Base-by-base conservation (phyloP, 2,888 invertebrate species). In the Congeria kusceri region DNA sequence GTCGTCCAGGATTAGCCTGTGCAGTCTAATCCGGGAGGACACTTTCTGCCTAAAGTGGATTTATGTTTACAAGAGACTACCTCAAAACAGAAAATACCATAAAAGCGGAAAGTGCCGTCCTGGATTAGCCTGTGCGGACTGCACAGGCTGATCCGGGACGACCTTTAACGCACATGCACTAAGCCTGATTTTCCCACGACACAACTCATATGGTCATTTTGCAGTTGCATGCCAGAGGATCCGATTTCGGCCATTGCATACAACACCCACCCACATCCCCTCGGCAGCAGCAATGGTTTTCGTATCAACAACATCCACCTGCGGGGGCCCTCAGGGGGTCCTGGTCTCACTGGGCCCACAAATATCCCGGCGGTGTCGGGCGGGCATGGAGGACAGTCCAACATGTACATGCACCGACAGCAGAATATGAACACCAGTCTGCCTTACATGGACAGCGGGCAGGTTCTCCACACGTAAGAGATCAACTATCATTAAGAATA, bases 151-250 rank as follows among this genome's bases (percentile, higher is more conserved):
- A n/a, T n/a, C n/a, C n/a, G n/a, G n/a, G n/a, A n/a, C n/a, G n/a
- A n/a, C n/a, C n/a, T n/a, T n/a, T n/a, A n/a, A n/a, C n/a, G n/a
- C n/a, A 32, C 32, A 32, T 32, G 32, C 32, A 32, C 9, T 32
- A 7, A 7, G 32, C 32, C 32, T 9, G 9, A 9, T 32, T 32
- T 32, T 32, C 32, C 9, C 32, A 32, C 5, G 9, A 32, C 32
- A 32, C 32, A 32, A 32, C 32, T 7, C 32, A 32, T 7, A 13
- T 39, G 39, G 53, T 66, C 13, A 58, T 46, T n/a, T 83, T 86
- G 27, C 82, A 90, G 88, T 67, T 86, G 87, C 75, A 70, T 90
- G 58, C 87, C 88, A 49, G 90, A 90, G 58, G 90, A 89, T 56
- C 80, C 85, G 20, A 86, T 87, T 23, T 80, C 86, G 27, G 87